Evolutionary conservation across 1,140 invertebrate species (phyloP), one percentile per base, ranked within the genome.

Genomic region (Heliconius melpomene): DNA sequence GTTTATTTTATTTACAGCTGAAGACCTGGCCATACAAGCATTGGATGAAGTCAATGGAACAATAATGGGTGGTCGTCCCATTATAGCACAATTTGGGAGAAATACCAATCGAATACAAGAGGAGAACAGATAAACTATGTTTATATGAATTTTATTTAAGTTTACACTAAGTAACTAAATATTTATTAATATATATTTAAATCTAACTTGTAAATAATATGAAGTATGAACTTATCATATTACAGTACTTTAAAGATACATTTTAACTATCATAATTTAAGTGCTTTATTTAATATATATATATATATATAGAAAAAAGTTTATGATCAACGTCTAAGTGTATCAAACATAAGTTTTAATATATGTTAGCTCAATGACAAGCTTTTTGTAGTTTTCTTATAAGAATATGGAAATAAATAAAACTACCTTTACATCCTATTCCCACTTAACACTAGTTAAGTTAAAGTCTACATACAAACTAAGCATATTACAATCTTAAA

Each of bases 1-100:
- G 13, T 72, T 76, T 75, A 26, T 57, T 74, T 72, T 77, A 66
- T 85, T 89, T 84, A 83, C 88, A 94, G 93, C 77, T 81, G 89
- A 90, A 81, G 83, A 92, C 46, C 46, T 91, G 73, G 91, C 91
- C 16, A 92, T 93, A 78, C 88, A 90, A 79, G 91, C 93, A 13
- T 74, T 93, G 74, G 88, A 91, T 9, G 91, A 93, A 78, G 82
- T 92, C 0, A 92, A 94, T 74, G 93, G 93, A 7, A 94, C 93
- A 0, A 92, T 94, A 32, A 60, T 94, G 46, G 87, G 83, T n/a
- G 93, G 93, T 8, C 86, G 82, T 32, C 93, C 93, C 1, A 85
- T 94, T 29, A 89, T 94, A 1, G 90, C 87, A 0, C 85, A 92
- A 77, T 94, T 94, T 46, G 93, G 89, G 18, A 83, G 90, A 57